Evolutionary conservation across 2,888 invertebrate species (phyloP), one percentile per base, ranked within the genome.

Genomic region (Mesopsocus fuscifrons): DNA sequence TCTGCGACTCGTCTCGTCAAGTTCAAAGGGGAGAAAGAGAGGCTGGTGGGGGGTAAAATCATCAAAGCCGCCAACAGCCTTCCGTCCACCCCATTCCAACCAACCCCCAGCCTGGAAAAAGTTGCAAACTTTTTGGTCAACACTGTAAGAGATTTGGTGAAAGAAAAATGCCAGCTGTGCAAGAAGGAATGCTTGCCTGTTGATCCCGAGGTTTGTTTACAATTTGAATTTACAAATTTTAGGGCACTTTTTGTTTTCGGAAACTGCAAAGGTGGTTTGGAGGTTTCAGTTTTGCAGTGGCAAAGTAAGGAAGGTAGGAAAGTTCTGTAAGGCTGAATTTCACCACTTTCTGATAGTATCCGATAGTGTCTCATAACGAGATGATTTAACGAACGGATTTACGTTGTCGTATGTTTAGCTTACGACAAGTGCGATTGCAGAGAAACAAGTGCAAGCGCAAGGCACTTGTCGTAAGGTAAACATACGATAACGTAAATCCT

Each of bases 131-230:
- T 77, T 58, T 59, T 80, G n/a, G 59, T 68, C 34, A 69, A 70
- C 49, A 67, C 72, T 48, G 66, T 76, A 8, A 71, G 72, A 49
- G 59, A 65, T 46, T 67, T 77, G 48, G 72, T 75, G 4, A 56
- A 58, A 22, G 74, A 78, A 55, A 54, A 61, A 13, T 81, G 80
- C 53, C 73, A 74, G 21, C 60, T 71, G 47, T 81, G 80, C 57
- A 65, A 67, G 45, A 58, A 64, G 44, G 54, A 55, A 42, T 74
- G 75, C 47, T 65, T 81, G 48, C 76, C 77, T n/a, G 44, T 51
- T 13, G 57, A 69, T 47, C 69, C 73, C 20, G 54, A 63, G 41
- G 65, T 70, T 55, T n/a, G n/a, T n/a, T n/a, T n/a, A n/a, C n/a
- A n/a, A n/a, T n/a, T n/a, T n/a, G n/a, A n/a, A n/a, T n/a, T n/a